Evolutionary conservation across 2,888 invertebrate genomes (phyloP).

Genomic region (Spatulosminthurus flaviceps): DNA sequence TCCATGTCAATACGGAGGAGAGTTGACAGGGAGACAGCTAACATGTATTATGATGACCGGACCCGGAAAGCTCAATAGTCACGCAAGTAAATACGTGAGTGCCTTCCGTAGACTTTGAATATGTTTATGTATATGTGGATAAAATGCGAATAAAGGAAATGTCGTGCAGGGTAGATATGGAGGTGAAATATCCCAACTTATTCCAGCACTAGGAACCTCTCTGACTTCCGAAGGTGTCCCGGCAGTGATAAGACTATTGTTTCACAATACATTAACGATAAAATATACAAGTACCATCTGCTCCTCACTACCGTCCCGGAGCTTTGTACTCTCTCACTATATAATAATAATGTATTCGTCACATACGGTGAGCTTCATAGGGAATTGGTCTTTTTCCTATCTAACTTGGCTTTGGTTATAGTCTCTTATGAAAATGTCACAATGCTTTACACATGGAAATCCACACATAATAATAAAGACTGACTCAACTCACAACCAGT

Average conservation of each 20-base stretch:
- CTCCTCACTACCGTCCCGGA: constrained; percentile 11
- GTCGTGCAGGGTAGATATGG: neutral
- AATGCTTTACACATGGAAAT: neutral
- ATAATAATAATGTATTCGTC: neutral
- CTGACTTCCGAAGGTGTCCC: constrained; percentile 11
- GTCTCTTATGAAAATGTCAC: constrained; percentile 1
- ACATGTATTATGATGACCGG: neutral
- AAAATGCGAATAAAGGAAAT: neutral
- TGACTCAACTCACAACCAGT: too few relatives aligned
- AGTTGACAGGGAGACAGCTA: too few relatives aligned
- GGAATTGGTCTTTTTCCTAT: constrained; percentile 1
- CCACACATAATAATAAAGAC: too few relatives aligned
- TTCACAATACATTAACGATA: constrained; percentile 16
- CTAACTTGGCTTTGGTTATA: neutral
- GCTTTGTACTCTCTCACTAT: neutral
- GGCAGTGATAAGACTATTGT: constrained; percentile 30
- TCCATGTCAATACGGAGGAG: too few relatives aligned
- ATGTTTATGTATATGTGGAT: neutral
- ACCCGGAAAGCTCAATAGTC: constrained; percentile 6
- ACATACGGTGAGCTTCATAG: neutral
- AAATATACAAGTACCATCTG: constrained; percentile 38
- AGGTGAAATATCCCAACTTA: neutral
- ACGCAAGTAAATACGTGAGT: neutral
- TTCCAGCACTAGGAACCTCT: neutral
- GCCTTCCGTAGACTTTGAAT: too few relatives aligned